Conservation (phyloP, 2,888 invertebrate genomes). For the Drosophila recens region DNA sequence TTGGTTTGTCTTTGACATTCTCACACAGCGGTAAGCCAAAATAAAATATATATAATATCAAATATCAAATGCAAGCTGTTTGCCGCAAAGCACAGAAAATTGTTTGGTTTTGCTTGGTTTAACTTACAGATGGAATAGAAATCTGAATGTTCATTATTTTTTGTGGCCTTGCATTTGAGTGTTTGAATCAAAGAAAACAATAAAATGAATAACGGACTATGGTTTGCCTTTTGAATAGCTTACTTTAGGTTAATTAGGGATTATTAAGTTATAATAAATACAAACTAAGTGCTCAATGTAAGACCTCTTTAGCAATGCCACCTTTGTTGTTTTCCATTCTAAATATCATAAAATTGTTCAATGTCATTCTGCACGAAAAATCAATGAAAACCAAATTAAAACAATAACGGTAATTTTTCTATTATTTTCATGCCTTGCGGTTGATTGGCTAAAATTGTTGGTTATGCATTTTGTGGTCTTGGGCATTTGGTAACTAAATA, state of each 20-base stretch:
- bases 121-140: constrained; percentile 17
- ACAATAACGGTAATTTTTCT: constrained; percentile 40
- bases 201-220: neutral
- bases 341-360: neutral
- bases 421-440: constrained; percentile 46
- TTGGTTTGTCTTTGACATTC: constrained; percentile 21
- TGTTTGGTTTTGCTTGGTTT: constrained; percentile 38
- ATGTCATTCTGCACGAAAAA: constrained; percentile 1
- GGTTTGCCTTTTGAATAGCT: neutral
- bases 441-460: constrained; percentile 45
- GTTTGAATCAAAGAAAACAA: too few species aligned
- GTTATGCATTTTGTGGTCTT: constrained; percentile 31
- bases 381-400: constrained; percentile 23
- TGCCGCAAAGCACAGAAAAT: constrained; percentile 38
- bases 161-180: constrained; percentile 4
- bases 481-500: constrained; percentile 35
- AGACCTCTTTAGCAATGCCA: too few species aligned
- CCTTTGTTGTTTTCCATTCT: neutral
- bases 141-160: constrained; percentile 14
- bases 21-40: constrained; percentile 8
- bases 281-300: too few species aligned
- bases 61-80: constrained; percentile 32
- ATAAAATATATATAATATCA: constrained; percentile 11
- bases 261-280: too few species aligned
- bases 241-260: accelerated